Evolutionary conservation across 2,888 invertebrate species (phyloP), one percentile per base, ranked within the genome.

Genomic region (Synanthedon vespiformis): DNA sequence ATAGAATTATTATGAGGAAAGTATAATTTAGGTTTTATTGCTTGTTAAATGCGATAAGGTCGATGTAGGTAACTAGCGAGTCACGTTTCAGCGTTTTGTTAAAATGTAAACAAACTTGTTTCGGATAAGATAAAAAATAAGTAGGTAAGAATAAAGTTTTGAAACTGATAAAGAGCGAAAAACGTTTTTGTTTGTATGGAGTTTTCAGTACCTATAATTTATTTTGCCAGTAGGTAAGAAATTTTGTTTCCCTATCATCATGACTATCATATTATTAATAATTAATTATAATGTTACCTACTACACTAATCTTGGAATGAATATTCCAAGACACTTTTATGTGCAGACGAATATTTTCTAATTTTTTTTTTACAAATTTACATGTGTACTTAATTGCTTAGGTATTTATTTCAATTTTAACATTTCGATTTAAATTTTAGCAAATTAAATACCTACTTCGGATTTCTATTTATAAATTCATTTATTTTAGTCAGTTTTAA

Each of bases 81-180:
- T 77, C 83, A 81, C 82, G 83, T 82, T 85, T 80, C 72, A 80
- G 72, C 75, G 77, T 83, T 83, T 81, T 80, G 79, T 83, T 76
- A 70, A 75, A 84, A 83, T 82, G 81, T 84, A 85, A 85, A 84
- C 85, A 85, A 83, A 83, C 79, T 81, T 79, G 78, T 84, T 82
- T 79, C 83, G 83, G 84, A 85, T 85, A 85, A 84, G 85, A 85
- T 85, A 84, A 82, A 79, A 79, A 34, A 79, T 74, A 74, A 66
- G 61, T 67, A 62, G 59, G 58, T 64, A 67, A 63, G 62, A 63
- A 60, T 61, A 59, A 60, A 65, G 60, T 69, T 74, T 74, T 62
- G 64, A 70, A 64, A 64, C 63, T 66, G 69, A 73, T 76, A 72
- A 72, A 65, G 59, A 60, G 40, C 54, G 53, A 58, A 55, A 56